Conservation (phyloP, 2,888 invertebrate genomes). For the Drosophila planitibia region DNA sequence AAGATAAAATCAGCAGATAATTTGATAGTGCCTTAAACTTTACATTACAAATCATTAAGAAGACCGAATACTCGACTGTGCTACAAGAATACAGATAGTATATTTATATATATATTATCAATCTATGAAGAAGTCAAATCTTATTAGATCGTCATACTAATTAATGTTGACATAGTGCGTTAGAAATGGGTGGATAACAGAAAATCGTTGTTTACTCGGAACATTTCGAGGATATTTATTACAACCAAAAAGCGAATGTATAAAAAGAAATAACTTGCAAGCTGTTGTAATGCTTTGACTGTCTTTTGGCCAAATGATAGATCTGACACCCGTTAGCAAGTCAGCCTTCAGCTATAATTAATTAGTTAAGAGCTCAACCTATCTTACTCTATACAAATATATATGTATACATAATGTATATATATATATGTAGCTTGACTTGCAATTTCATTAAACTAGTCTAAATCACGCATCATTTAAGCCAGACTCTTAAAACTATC, state of each 20-base stretch:
- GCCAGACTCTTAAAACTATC: slow-evolving; percentile 13
- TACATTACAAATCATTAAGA: background rate
- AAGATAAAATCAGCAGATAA: background rate
- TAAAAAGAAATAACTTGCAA: background rate
- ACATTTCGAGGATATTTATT: background rate
- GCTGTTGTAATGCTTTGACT: background rate
- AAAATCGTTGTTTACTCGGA: too few relatives aligned
- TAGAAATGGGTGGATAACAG: too few relatives aligned
- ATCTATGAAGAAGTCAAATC: background rate
- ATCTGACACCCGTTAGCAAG: background rate
- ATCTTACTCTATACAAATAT: background rate
- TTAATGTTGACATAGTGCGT: background rate
- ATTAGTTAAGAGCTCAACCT: background rate
- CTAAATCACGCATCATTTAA: slow-evolving; percentile 10
- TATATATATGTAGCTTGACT: background rate
- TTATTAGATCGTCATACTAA: background rate
- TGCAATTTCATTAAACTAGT: background rate
- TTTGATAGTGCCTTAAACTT: background rate
- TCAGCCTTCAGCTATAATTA: background rate
- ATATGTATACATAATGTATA: background rate
- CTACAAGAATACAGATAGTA: background rate
- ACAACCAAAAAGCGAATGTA: background rate
- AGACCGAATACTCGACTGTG: too few relatives aligned
- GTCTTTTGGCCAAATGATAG: background rate
- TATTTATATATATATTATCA: background rate